These are phyloP conservation scores for Oscheius sp. DNA, from an alignment of 2,888 invertebrate genomes.

Conservation along the genomic window DNA sequence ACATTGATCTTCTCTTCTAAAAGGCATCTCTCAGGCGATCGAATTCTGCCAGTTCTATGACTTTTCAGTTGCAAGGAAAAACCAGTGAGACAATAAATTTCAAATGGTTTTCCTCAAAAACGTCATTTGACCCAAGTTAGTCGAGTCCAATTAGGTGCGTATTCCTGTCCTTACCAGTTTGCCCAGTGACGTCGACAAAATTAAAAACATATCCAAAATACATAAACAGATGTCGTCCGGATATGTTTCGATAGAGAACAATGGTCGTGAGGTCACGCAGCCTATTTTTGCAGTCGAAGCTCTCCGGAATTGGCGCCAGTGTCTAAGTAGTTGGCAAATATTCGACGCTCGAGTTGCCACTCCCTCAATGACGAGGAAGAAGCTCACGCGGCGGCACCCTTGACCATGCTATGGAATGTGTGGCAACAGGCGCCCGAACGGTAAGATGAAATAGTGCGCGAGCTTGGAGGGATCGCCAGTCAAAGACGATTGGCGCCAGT, in stretches of 20 bases:
- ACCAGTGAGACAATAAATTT: no score
- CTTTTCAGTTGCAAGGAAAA: no score
- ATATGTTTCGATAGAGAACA: not conserved
- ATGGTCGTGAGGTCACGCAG: constrained; percentile 1
- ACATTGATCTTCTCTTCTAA: no score
- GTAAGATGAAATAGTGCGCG: constrained; percentile 12
- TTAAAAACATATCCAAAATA: no score
- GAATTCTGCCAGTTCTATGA: no score
- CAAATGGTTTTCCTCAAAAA: no score
- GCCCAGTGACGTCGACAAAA: no score
- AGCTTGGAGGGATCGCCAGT: not conserved
- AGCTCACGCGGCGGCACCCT: constrained; percentile 11
- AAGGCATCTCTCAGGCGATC: no score
- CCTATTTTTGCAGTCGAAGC: constrained; percentile 22
- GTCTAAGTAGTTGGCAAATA: constrained; percentile 29
- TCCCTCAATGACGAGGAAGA: constrained; percentile 2
- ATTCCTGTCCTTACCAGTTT: no score
- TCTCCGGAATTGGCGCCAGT: constrained; percentile 19
- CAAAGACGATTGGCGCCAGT: constrained; percentile 13
- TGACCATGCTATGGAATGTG: not conserved
- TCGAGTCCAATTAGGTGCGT: no score
- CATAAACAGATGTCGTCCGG: no score
- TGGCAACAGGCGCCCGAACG: not conserved
- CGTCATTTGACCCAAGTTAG: no score
- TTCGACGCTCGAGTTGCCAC: constrained; percentile 10